Evolutionary conservation across 2,797 vertebrate genomes (phyloP).

Genomic region (Alauda arvensis): DNA sequence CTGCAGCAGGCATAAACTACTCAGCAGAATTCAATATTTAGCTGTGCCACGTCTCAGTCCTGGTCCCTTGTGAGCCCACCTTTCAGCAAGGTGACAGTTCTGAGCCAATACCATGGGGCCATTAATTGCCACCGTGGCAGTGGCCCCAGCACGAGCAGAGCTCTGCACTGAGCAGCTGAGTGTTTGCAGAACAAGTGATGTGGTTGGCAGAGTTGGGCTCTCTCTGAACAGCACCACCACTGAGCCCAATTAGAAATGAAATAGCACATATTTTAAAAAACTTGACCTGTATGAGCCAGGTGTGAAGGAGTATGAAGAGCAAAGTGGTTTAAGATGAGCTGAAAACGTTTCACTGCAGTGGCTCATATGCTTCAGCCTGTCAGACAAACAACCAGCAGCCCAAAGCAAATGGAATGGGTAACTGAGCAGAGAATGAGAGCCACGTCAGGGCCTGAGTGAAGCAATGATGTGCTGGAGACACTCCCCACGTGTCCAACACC

Average conservation of each 20-base stretch:
- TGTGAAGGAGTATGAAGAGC: not conserved
- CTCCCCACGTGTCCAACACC: not conserved
- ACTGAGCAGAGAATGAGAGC: not conserved
- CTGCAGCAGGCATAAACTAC: not conserved
- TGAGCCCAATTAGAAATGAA: not conserved
- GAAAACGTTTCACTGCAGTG: not conserved
- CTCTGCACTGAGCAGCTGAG: not conserved
- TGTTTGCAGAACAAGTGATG: not conserved
- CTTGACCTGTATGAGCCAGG: no score
- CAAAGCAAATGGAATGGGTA: not conserved
- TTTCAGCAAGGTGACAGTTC: not conserved
- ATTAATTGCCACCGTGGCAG: fast-evolving
- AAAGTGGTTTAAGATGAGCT: not conserved
- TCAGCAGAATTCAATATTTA: not conserved
- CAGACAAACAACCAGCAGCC: not conserved
- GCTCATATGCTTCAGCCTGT: not conserved
- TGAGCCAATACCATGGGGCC: not conserved
- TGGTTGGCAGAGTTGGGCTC: not conserved
- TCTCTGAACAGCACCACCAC: not conserved
- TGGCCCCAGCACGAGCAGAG: not conserved
- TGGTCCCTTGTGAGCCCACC: not conserved
- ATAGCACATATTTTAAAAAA: not conserved
- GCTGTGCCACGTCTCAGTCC: not conserved
- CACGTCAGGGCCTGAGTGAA: not conserved
- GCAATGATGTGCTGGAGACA: not conserved